Base-by-base conservation (phyloP, 2,797 vertebrate species). In the Falco berigora region DNA sequence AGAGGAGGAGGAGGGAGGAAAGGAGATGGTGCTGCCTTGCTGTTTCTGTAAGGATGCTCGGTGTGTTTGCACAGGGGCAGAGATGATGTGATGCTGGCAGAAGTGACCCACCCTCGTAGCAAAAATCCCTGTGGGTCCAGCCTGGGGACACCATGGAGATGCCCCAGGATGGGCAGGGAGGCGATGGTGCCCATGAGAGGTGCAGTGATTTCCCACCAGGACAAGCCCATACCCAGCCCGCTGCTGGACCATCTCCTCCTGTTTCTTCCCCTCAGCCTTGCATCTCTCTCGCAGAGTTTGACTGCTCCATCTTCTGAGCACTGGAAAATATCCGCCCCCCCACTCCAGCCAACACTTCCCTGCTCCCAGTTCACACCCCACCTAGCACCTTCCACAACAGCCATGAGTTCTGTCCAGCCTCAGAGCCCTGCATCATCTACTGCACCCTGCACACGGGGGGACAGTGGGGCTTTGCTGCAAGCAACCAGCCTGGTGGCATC, bases 61-160 rank as follows among this genome's bases (percentile, higher is more conserved):
- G 44, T 3, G 25, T 8, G 4, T 24, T 20, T 77, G 47, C 34
- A 6, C 11, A 3, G 47, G 15, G 25, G 8, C 20, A 49, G 28
- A 61, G 34, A 38, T 3, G 12, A 18, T 0, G 49, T 0, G 10
- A 58, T 2, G 1, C 46, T 22, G 18, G 19, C 22, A 68, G 40
- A 49, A 55, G 16, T 2, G n/a, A 40, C 24, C 11, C 30, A 5
- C 9, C 8, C 9, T 30, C 19, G 0, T 0, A 18, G 28, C 23
- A 42, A 12, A 58, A 72, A 82, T 4, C 25, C 28, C 44, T 2
- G 5, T 30, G 42, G 63, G 22, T 53, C 15, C 73, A 42, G 25
- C 25, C 76, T n/a, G n/a, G 44, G 58, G 13, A 34, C 5, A 3
- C 1, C 7, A 9, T 1, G 24, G 34, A 72, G 38, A 10, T 0